These are phyloP conservation scores for Sardina pilchardus DNA, from an alignment of 2,113 vertebrate species.

Conservation along the genomic window DNA sequence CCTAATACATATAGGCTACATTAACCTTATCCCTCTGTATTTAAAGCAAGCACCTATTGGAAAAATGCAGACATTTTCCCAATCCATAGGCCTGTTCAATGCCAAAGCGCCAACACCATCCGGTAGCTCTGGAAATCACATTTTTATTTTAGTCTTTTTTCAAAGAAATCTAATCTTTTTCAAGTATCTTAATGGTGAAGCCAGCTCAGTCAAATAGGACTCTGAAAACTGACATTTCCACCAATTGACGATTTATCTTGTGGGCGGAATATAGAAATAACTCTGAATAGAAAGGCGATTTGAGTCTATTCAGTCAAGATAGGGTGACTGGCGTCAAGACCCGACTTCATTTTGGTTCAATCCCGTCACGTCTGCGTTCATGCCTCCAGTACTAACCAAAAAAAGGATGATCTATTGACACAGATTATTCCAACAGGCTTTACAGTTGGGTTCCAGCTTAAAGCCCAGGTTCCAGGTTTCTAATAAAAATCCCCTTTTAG, in stretches of 20 bases:
- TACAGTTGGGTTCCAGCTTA: neutral
- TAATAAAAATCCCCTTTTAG: neutral
- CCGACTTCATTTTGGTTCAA: neutral
- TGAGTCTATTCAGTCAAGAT: neutral
- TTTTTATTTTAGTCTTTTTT: neutral
- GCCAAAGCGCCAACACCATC: neutral
- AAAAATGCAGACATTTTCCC: neutral
- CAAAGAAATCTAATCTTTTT: neutral
- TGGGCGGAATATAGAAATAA: neutral
- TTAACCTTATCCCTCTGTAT: neutral
- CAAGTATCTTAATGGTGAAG: neutral
- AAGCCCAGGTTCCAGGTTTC: neutral
- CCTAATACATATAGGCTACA: neutral
- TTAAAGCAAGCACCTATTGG: neutral
- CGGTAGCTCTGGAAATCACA: neutral
- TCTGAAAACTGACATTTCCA: neutral
- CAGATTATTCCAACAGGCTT: neutral
- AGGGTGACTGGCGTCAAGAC: neutral
- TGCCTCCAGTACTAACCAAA: neutral
- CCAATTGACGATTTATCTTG: neutral
- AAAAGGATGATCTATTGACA: constrained; percentile 7
- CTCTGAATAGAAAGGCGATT: neutral
- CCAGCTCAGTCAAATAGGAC: neutral
- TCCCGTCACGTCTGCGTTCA: neutral
- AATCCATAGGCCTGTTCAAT: neutral